A percentile compares a stretch with the other conserved stretches of the same genome.
Evolutionary conservation across 2,113 vertebrate species (phyloP).

Genomic region (Choloepus hoffmanni): DNA sequence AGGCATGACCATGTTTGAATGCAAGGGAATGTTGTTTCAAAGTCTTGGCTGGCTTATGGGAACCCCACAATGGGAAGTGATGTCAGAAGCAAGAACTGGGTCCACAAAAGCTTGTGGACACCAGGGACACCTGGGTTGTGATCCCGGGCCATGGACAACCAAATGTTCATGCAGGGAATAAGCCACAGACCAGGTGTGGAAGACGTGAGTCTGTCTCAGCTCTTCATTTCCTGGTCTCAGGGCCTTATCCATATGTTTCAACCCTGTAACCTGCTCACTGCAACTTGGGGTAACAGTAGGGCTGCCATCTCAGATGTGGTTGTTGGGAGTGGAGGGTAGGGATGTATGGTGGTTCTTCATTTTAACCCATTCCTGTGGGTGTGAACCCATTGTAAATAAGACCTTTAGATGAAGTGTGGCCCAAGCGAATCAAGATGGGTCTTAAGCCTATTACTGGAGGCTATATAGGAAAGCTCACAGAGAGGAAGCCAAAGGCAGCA

Average conservation of each 20-base stretch:
- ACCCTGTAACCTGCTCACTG: too few species aligned
- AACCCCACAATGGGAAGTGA: neutral
- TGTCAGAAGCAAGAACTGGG: neutral
- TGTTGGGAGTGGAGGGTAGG: too few species aligned
- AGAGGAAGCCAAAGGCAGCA: too few species aligned
- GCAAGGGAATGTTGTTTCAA: neutral
- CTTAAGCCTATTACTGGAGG: too few species aligned
- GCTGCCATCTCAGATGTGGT: neutral
- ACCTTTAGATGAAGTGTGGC: too few species aligned
- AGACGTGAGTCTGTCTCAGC: neutral
- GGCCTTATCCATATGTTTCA: neutral
- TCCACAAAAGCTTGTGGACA: neutral
- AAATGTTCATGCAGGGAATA: too few species aligned
- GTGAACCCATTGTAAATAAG: too few species aligned
- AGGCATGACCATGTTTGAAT: neutral
- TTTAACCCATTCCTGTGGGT: too few species aligned
- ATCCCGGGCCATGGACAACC: neutral
- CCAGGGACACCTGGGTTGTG: neutral
- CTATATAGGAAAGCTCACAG: too few species aligned
- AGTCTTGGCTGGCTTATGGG: neutral
- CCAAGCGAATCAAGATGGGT: too few species aligned
- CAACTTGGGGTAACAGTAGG: accelerated
- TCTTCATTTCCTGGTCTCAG: neutral
- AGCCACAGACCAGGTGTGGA: neutral
- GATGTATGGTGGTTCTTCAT: too few species aligned